Conservation (phyloP, 2,113 vertebrate genomes). For the Festucalex cinctus region DNA sequence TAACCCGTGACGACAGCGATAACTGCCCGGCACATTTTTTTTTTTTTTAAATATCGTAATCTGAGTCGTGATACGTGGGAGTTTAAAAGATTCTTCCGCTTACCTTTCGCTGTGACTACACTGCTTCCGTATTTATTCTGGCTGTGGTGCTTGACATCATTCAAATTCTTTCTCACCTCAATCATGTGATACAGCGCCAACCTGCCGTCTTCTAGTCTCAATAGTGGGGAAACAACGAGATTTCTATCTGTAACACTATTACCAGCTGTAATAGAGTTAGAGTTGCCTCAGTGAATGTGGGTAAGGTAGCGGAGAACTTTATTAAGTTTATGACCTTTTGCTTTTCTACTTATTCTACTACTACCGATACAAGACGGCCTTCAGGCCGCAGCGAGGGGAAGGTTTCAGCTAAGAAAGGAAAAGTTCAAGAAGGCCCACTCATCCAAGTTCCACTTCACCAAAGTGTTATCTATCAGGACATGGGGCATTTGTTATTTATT, state of each 20-base stretch:
- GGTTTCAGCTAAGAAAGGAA: constrained; percentile 49
- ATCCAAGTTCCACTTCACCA: constrained; percentile 38
- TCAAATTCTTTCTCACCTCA: constrained; percentile 65
- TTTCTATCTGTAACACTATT: constrained; percentile 72
- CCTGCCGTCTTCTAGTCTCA: constrained; percentile 52
- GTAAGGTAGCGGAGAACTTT: constrained; percentile 72
- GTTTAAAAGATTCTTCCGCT: constrained; percentile 5
- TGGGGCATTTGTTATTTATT: constrained; percentile 61
- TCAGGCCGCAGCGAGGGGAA: constrained; percentile 64
- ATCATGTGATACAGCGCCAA: constrained; percentile 57
- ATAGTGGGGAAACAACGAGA: constrained; percentile 63
- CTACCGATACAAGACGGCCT: constrained; percentile 70
- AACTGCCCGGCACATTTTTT: not conserved
- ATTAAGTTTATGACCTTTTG: constrained; percentile 68
- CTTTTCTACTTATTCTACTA: constrained; percentile 60
- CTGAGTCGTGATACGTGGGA: constrained; percentile 3
- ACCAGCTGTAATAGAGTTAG: constrained; percentile 66
- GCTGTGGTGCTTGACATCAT: constrained; percentile 52
- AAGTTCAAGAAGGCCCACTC: constrained; percentile 41
- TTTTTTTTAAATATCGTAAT: constrained; percentile 3
- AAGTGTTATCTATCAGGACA: constrained; percentile 67
- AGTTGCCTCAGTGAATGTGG: constrained; percentile 60
- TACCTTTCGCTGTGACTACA: constrained; percentile 5
- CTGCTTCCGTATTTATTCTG: constrained; percentile 42
- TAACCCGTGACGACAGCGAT: constrained; percentile 13